Percentiles rank a stretch among this genome's conserved stretches.
Conservation (phyloP, 2,888 invertebrate genomes). For the Lasioglossum vierecki region DNA sequence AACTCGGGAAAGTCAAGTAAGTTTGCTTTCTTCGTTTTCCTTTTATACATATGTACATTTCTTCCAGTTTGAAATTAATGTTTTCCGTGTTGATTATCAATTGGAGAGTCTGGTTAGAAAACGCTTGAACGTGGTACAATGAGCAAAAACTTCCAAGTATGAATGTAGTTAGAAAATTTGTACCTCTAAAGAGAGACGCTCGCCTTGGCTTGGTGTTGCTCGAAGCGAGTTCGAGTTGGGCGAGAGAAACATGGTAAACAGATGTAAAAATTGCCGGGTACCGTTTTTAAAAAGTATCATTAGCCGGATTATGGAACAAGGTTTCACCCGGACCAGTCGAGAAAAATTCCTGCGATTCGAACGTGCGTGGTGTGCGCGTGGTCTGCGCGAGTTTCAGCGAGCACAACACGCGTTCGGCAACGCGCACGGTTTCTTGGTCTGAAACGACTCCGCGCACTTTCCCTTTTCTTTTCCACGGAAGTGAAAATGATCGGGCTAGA, state of each 20-base stretch:
- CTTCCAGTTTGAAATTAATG: not conserved
- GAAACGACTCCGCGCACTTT: conserved; percentile 73
- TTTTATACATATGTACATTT: not conserved
- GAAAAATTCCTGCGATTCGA: not conserved
- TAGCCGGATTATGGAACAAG: not conserved
- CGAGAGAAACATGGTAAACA: not conserved
- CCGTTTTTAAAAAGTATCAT: not conserved
- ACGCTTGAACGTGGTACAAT: no score
- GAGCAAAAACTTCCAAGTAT: not conserved
- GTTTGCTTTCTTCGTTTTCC: conserved; percentile 31
- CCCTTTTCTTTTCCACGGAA: conserved; percentile 80
- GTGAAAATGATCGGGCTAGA: conserved; percentile 74
- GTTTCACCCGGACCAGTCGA: not conserved
- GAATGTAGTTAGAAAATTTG: no score
- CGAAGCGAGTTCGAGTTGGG: not conserved
- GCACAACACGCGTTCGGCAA: conserved; percentile 10
- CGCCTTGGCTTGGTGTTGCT: no score
- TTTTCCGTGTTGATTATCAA: not conserved
- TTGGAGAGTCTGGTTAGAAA: no score
- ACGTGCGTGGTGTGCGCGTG: no score
- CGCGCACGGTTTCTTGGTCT: conserved; percentile 56
- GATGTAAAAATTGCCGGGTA: not conserved
- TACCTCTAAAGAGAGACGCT: not conserved
- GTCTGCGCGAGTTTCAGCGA: not conserved
- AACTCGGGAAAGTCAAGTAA: conserved; percentile 77